Evolutionary conservation across 2,888 invertebrate genomes (phyloP), one percentile per base, ranked within the genome.

Genomic region (Glomeris marginata): DNA sequence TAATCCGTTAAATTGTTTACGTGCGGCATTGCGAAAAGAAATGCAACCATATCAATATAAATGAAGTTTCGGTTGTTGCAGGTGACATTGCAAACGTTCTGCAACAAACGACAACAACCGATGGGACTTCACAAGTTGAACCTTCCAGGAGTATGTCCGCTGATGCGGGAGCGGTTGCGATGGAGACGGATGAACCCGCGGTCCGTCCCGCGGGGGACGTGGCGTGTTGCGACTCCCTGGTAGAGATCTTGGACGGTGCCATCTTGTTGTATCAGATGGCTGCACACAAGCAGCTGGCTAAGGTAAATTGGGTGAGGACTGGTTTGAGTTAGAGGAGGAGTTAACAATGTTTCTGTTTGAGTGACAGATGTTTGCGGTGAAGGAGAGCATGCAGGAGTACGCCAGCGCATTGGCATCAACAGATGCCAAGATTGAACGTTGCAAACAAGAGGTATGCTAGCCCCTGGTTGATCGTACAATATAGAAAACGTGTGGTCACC

Each of bases 351-450:
- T n/a, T n/a, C n/a, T n/a, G n/a, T n/a, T n/a, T n/a, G n/a, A n/a
- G n/a, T n/a, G n/a, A n/a, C 28, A 28, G 64, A 64, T 66, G 61
- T 70, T 71, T 65, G 73, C 65, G 63, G 52, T 80, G n/a, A 65
- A 77, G 43, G 80, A 79, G 56, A 77, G 73, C 54, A 76, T 81
- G 64, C 65, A 73, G 2, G 79, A 80, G 58, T 78, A 77, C 65
- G 72, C 76, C 0, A 71, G 72, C 49, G 78, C 79, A 38, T 69
- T 78, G 1, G 70, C 74, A 43, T 75, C 77, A 50, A 74, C 76
- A 0, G 74, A 75, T 50, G 57, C 57, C 10, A 66, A 66, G 47
- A 51, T 68, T 2, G 55, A 56, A 13, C 51, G 55, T 10, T 65
- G 64, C 20, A 33, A 16, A n/a, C 18, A 33, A 38, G 18, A 15